Conservation (phyloP, 2,888 invertebrate genomes). For the Abrostola triplasia region DNA sequence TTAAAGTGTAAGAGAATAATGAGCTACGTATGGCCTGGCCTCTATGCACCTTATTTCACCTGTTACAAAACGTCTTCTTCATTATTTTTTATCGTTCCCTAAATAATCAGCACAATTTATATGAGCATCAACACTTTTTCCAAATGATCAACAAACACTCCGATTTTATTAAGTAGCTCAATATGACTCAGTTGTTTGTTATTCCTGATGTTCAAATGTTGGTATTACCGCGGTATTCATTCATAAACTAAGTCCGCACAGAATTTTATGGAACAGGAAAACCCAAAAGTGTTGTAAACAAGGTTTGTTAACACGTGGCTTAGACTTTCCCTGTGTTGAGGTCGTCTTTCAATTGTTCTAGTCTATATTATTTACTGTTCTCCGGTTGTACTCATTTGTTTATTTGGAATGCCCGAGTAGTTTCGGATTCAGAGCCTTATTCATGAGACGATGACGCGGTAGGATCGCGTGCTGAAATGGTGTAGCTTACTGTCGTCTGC, state of each 20-base stretch:
- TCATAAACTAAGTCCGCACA: constrained; percentile 18
- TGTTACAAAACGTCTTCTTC: no score
- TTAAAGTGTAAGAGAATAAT: no score
- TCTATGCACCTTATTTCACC: no score
- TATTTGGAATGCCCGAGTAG: no score
- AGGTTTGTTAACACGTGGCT: constrained; percentile 1
- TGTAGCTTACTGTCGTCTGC: no score
- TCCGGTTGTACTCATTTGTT: no score
- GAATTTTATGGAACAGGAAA: constrained; percentile 15
- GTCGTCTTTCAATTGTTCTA: neutral
- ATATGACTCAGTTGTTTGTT: constrained; percentile 27
- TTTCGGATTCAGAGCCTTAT: no score
- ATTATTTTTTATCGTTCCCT: no score
- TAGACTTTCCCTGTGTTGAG: neutral
- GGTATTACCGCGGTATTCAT: constrained; percentile 23
- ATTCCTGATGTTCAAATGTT: constrained; percentile 14
- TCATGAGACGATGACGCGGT: no score
- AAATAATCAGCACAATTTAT: neutral
- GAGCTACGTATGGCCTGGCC: no score
- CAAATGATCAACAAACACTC: neutral
- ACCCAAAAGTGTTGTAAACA: constrained; percentile 13
- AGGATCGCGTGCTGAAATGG: no score
- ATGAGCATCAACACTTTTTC: neutral
- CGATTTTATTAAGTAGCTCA: constrained; percentile 1
- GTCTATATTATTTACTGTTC: no score